phyloP scores from a whole-genome alignment of 2,113 vertebrate species.

The Pseudolaguvia tuberculata region DNA sequence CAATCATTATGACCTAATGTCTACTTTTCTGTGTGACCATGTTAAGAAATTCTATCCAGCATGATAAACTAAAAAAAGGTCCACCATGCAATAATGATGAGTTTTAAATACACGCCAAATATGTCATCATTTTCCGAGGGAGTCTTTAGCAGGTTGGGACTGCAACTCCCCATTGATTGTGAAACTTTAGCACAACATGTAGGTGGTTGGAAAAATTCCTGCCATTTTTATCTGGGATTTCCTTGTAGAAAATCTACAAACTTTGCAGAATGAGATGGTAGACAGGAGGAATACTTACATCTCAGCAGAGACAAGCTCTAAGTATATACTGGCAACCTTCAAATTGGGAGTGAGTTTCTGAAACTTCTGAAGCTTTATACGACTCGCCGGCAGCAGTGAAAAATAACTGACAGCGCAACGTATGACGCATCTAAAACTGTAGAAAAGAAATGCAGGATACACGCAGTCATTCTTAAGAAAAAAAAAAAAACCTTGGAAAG shows the following conservation, averaged over 20 bases:
- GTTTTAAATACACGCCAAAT: not conserved
- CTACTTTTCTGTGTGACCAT: not conserved
- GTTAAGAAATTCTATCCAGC: no score
- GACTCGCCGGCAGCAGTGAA: not conserved
- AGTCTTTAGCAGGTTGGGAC: no score
- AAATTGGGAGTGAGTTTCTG: slow-evolving; percentile 4
- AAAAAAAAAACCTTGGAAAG: no score
- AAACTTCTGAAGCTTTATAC: not conserved
- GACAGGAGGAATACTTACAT: slow-evolving; percentile 2
- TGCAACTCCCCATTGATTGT: slow-evolving; percentile 5
- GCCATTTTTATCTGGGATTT: slow-evolving; percentile 5
- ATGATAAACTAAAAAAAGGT: not conserved
- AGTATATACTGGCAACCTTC: not conserved
- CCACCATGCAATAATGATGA: not conserved
- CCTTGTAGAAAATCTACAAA: slow-evolving; percentile 8
- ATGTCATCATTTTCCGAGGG: no score
- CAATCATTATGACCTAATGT: not conserved
- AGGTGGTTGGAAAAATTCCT: slow-evolving; percentile 3
- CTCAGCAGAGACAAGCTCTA: not conserved
- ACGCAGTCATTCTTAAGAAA: no score
- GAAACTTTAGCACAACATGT: slow-evolving; percentile 11
- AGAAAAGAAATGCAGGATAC: no score
- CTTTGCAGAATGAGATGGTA: slow-evolving; percentile 17
- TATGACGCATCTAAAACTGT: not conserved
- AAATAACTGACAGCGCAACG: not conserved